phyloP scores from a whole-genome alignment of 2,113 vertebrate genomes.

The Rhinogobius similis region DNA sequence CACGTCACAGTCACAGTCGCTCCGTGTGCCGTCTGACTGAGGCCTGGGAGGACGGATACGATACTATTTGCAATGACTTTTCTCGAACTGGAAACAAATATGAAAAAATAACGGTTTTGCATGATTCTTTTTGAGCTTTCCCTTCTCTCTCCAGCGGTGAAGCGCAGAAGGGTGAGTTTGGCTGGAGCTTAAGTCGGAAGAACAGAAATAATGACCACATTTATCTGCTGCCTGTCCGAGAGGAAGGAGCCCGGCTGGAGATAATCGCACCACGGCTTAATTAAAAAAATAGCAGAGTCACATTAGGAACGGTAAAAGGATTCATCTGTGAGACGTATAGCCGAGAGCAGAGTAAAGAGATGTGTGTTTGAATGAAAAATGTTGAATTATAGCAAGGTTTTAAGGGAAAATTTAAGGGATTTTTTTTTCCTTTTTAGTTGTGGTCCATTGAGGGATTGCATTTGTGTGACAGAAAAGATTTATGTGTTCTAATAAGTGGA shows the following conservation, averaged over 20 bases:
- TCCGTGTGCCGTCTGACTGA: too few species aligned
- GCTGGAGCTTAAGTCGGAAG: constrained; percentile 24
- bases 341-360: neutral
- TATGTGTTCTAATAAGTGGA: too few species aligned
- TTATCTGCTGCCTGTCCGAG: constrained; percentile 36
- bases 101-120: neutral
- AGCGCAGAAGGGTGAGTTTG: constrained; percentile 28
- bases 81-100: neutral
- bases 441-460: too few species aligned
- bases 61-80: too few species aligned
- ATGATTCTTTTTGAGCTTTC: neutral
- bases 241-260: constrained; percentile 29
- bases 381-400: neutral
- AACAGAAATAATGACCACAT: constrained; percentile 43
- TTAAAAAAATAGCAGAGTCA: constrained; percentile 26
- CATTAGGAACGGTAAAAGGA: constrained; percentile 7
- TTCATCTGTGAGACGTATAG: constrained; percentile 3
- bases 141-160: neutral
- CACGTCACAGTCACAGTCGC: too few species aligned
- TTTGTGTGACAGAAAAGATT: too few species aligned
- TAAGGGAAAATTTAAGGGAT: too few species aligned
- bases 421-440: too few species aligned
- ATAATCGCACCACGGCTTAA: constrained; percentile 21
- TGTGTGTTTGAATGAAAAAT: neutral
- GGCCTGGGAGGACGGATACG: too few species aligned